phyloP scores from a whole-genome alignment of 2,113 vertebrate genomes.

The Nannobrachium achirus region DNA sequence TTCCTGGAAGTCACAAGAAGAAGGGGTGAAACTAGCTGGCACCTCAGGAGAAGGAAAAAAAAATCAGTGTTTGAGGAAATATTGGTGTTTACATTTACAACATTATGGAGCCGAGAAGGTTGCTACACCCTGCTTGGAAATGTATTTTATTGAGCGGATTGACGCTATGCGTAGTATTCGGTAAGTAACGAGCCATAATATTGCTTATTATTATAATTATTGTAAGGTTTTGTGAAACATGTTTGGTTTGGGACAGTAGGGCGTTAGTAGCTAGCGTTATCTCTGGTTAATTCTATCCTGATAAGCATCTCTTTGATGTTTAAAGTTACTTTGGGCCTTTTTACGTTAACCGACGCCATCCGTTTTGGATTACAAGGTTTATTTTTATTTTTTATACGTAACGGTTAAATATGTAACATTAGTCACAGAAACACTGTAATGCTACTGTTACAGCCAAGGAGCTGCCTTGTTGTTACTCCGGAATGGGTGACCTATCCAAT shows the following conservation, averaged over 20 bases:
- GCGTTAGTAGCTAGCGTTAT: slow-evolving; percentile 2
- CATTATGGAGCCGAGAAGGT: slow-evolving; percentile 72
- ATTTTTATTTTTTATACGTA: background rate
- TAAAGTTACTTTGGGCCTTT: background rate
- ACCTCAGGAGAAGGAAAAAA: slow-evolving; percentile 36
- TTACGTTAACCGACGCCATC: background rate
- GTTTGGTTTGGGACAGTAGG: background rate
- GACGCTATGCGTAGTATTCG: slow-evolving; percentile 50
- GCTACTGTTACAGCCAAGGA: too few relatives aligned
- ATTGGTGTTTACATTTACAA: slow-evolving; percentile 71
- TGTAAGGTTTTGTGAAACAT: too few relatives aligned
- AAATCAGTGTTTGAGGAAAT: slow-evolving; percentile 20
- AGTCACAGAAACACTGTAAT: too few relatives aligned
- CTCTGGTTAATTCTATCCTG: background rate
- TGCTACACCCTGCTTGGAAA: slow-evolving; percentile 18
- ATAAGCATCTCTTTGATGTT: background rate
- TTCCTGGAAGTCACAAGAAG: slow-evolving; percentile 8
- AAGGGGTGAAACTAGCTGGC: slow-evolving; percentile 26
- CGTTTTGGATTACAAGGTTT: background rate
- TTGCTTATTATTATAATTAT: too few relatives aligned
- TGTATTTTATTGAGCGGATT: slow-evolving; percentile 56
- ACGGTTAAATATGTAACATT: too few relatives aligned
- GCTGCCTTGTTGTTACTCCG: too few relatives aligned
- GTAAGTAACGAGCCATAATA: slow-evolving; percentile 45
- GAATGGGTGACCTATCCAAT: too few relatives aligned